Evolutionary conservation across 2,113 vertebrate genomes (phyloP).

Genomic region (Ceyx cyanopectus): DNA sequence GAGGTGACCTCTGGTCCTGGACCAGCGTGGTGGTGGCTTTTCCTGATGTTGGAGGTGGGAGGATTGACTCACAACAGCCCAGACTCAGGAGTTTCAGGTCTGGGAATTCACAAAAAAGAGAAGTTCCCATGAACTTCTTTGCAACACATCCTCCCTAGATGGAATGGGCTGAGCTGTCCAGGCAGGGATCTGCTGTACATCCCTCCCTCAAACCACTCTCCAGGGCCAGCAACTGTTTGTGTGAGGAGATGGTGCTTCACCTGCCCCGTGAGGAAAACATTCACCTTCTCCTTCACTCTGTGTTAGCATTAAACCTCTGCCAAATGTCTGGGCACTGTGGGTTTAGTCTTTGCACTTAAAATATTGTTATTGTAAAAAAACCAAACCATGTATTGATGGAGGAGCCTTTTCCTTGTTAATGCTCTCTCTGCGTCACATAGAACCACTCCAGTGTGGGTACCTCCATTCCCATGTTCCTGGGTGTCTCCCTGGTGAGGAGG

Average conservation of each 20-base stretch:
- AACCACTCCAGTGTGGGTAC: neutral
- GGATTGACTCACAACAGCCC: neutral
- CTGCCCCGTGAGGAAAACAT: neutral
- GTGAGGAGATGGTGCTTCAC: neutral
- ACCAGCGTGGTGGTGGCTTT: neutral
- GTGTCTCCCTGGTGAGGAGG: neutral
- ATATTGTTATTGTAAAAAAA: too few species aligned
- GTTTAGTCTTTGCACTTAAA: neutral
- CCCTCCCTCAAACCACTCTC: neutral
- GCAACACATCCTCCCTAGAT: neutral
- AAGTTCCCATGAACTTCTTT: neutral
- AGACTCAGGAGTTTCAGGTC: neutral
- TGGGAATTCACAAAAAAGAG: neutral
- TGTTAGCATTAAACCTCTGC: neutral
- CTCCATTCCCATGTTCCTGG: fast-evolving
- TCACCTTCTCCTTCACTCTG: neutral
- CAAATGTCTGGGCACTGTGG: neutral
- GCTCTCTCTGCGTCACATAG: neutral
- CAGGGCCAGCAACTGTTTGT: neutral
- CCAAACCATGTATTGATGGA: neutral
- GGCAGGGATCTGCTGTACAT: neutral
- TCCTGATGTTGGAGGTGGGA: neutral
- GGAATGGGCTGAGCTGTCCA: fast-evolving
- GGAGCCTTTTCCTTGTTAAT: neutral
- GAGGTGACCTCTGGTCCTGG: neutral